phyloP scores from a whole-genome alignment of 1,140 invertebrate genomes.

The Achroia grisella region DNA sequence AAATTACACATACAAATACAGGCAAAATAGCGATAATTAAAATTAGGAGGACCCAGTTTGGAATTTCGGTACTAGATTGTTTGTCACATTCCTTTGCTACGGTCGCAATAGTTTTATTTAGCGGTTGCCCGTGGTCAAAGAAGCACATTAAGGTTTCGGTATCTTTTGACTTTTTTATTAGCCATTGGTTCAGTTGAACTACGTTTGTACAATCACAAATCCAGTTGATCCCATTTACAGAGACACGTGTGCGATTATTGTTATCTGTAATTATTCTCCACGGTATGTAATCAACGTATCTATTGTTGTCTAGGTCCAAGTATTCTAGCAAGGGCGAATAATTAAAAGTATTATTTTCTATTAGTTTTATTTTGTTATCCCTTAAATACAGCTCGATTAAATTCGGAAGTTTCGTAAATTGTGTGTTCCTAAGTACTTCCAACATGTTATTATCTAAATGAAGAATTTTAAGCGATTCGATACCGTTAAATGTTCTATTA shows the following conservation, averaged over 20 bases:
- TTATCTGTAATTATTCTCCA: slow-evolving; percentile 77
- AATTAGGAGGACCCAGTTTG: slow-evolving; percentile 67
- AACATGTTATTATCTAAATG: slow-evolving; percentile 89
- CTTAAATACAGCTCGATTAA: slow-evolving; percentile 87
- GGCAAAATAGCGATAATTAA: no score
- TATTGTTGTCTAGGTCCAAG: slow-evolving; percentile 86
- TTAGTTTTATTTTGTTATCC: slow-evolving; percentile 82
- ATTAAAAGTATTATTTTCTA: slow-evolving; percentile 86
- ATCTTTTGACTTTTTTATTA: slow-evolving; percentile 68
- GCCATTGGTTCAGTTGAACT: slow-evolving; percentile 78
- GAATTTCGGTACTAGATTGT: slow-evolving; percentile 70
- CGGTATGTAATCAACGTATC: slow-evolving; percentile 83
- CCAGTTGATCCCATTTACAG: slow-evolving; percentile 82
- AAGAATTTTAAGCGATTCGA: slow-evolving; percentile 81
- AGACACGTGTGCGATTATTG: slow-evolving; percentile 75
- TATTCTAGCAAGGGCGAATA: slow-evolving; percentile 83
- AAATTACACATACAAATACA: no score
- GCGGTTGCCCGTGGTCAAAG: slow-evolving; percentile 56
- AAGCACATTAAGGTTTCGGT: slow-evolving; percentile 67
- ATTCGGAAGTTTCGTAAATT: slow-evolving; percentile 82
- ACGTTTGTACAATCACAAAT: slow-evolving; percentile 82
- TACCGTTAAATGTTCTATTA: slow-evolving; percentile 90
- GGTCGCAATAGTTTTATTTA: slow-evolving; percentile 67
- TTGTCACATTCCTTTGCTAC: slow-evolving; percentile 67
- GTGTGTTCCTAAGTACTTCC: slow-evolving; percentile 82